Evolutionary conservation across 2,888 invertebrate species (phyloP).

Genomic region (Callyntrura sp.): DNA sequence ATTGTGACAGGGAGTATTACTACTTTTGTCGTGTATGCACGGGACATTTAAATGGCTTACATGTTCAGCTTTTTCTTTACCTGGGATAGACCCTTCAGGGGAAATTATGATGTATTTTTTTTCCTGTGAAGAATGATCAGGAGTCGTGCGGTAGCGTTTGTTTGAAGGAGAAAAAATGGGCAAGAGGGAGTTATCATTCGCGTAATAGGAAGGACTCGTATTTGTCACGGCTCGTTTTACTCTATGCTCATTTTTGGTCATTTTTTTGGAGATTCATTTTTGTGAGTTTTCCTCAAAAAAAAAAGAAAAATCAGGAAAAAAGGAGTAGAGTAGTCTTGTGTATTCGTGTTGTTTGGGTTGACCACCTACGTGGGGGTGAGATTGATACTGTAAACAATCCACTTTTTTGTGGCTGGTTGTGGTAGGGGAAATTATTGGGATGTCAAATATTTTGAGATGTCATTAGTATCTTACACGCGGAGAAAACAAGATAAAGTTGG

Average conservation of each 20-base stretch:
- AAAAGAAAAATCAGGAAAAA: slow-evolving; percentile 2
- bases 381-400: slow-evolving; percentile 49
- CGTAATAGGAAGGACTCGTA: slow-evolving; percentile 10
- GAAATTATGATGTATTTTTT: slow-evolving; percentile 55
- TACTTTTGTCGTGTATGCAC: not conserved
- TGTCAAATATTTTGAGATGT: slow-evolving; percentile 71
- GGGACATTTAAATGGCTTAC: not conserved
- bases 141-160: not conserved
- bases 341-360: not conserved
- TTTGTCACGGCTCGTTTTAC: slow-evolving; percentile 55
- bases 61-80: slow-evolving; percentile 12
- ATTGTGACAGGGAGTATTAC: not conserved
- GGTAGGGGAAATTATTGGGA: slow-evolving; percentile 33
- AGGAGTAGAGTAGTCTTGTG: not conserved
- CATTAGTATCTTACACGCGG: slow-evolving; percentile 23
- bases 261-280: slow-evolving; percentile 12
- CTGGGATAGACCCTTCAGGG: slow-evolving; percentile 44
- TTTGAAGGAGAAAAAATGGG: not conserved
- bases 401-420: not conserved
- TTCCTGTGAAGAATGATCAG: not conserved
- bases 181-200: not conserved
- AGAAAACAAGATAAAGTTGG: no score
- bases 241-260: not conserved
- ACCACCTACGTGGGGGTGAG: slow-evolving; percentile 54
- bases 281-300: not conserved